Evolutionary conservation across 2,113 vertebrate genomes (phyloP).

Genomic region (Trachemys scripta): DNA sequence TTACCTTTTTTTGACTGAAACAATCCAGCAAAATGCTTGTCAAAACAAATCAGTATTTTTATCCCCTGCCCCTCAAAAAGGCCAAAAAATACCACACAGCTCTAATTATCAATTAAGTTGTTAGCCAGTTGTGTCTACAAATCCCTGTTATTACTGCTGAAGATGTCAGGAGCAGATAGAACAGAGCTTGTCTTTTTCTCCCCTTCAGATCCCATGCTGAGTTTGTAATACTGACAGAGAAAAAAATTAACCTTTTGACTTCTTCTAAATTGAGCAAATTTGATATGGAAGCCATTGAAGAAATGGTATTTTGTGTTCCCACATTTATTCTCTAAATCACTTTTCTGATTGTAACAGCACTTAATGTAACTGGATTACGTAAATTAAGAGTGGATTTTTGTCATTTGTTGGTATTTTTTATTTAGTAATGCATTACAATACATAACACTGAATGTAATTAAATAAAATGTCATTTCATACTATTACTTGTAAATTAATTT

Average conservation of each 20-base stretch:
- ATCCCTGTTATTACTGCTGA: neutral
- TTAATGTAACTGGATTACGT: conserved; percentile 60
- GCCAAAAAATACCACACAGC: too few relatives aligned
- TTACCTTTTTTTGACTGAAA: neutral
- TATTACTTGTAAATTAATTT: conserved; percentile 31
- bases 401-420: conserved; percentile 55
- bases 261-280: conserved; percentile 33
- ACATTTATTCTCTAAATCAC: conserved; percentile 52
- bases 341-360: conserved; percentile 53
- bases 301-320: conserved; percentile 34
- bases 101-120: neutral
- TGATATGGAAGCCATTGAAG: conserved; percentile 45
- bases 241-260: neutral
- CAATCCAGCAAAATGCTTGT: neutral
- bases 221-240: neutral
- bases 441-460: conserved; percentile 45
- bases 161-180: neutral
- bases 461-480: conserved; percentile 50
- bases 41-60: too few relatives aligned
- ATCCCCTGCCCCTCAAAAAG: too few relatives aligned
- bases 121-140: fast-evolving
- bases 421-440: conserved; percentile 33
- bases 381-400: conserved; percentile 53
- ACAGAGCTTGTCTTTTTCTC: neutral
- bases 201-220: fast-evolving